Conservation (phyloP, 2,797 vertebrate species). For the Sebastes oblongus region DNA sequence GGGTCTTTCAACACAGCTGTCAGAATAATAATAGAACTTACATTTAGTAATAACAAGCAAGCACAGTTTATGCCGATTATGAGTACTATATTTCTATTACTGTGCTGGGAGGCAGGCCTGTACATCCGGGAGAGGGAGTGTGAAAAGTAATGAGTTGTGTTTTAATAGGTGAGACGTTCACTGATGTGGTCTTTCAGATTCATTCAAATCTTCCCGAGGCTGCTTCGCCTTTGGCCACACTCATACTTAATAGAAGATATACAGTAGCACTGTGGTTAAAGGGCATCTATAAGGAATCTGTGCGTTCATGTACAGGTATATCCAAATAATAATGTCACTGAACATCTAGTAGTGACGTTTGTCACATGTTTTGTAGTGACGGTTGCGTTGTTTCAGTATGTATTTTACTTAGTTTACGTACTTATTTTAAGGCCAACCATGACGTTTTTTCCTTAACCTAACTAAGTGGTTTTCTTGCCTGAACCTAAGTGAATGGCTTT, state of each 20-base stretch:
- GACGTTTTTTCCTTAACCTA: no score
- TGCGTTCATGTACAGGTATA: background rate
- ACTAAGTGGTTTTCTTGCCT: no score
- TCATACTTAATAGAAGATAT: background rate
- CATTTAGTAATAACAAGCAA: background rate
- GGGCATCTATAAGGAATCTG: background rate
- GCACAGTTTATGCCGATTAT: background rate
- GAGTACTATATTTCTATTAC: background rate
- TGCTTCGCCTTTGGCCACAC: conserved; percentile 40
- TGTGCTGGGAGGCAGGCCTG: background rate
- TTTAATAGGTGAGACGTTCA: conserved; percentile 26
- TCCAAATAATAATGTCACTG: background rate
- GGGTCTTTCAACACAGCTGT: background rate
- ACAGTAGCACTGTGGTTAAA: background rate
- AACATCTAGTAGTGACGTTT: no score
- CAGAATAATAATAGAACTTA: background rate
- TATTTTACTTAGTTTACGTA: no score
- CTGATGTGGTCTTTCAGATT: conserved; percentile 22
- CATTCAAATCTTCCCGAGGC: conserved; percentile 32
- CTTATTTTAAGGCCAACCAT: no score
- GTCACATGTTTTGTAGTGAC: no score
- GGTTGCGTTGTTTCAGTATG: no score
- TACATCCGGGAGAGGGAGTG: background rate
- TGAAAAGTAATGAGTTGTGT: conserved; percentile 19
- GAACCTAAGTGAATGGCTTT: no score